Percentiles rank a stretch among this genome's conserved stretches.
phyloP scores from a whole-genome alignment of 2,797 vertebrate species.

The Acipenser ruthenus region DNA sequence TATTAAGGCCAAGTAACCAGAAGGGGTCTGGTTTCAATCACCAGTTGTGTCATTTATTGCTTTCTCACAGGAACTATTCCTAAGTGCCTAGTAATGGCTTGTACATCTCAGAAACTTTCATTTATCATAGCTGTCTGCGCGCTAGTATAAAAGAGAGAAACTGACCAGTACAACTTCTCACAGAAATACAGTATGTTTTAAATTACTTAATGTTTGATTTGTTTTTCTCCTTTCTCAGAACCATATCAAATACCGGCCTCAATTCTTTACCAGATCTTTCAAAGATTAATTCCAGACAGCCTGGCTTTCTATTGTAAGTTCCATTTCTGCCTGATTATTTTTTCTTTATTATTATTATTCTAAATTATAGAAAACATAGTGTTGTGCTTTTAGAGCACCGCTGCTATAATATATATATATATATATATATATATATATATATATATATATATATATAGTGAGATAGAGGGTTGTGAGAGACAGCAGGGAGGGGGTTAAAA shows the following conservation, averaged over 20 bases:
- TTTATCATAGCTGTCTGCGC: slow-evolving; percentile 16
- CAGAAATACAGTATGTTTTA: no score
- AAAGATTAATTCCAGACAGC: slow-evolving; percentile 67
- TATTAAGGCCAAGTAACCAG: slow-evolving; percentile 20
- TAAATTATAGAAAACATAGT: no score
- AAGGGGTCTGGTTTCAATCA: slow-evolving; percentile 25
- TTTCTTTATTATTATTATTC: no score
- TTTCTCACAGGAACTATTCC: slow-evolving; percentile 22
- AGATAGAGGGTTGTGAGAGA: no score
- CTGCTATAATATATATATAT: no score
- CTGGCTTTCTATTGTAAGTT: slow-evolving; percentile 64
- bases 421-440: no score
- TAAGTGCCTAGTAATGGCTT: not conserved
- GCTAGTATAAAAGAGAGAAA: not conserved
- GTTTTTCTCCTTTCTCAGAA: slow-evolving; percentile 52
- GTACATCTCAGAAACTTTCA: slow-evolving; percentile 8
- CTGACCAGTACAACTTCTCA: not conserved
- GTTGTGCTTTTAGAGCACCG: no score
- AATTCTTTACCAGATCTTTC: slow-evolving; percentile 70
- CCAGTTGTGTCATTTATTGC: slow-evolving; percentile 9
- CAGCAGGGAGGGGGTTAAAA: no score
- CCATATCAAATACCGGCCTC: slow-evolving; percentile 87
- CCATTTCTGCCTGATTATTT: no score
- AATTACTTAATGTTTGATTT: not conserved
- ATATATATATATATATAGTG: no score